Evolutionary conservation across 1,140 invertebrate species (phyloP).

Genomic region (Meloidogyne floridensis): DNA sequence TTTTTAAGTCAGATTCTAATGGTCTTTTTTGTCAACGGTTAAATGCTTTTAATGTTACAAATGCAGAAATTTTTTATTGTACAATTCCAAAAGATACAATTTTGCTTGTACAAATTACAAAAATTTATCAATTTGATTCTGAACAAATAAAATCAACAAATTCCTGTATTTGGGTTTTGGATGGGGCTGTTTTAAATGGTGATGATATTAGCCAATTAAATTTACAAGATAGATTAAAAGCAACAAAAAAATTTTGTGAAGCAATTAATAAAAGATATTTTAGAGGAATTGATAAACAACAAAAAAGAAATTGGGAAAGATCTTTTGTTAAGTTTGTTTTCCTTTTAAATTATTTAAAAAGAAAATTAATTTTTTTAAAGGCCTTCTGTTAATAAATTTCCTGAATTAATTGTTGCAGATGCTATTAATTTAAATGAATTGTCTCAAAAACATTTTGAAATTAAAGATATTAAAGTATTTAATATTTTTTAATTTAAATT

Average conservation of each 20-base stretch:
- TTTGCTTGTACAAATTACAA: constrained; percentile 30
- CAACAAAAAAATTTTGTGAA: constrained; percentile 34
- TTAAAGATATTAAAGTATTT: constrained; percentile 21
- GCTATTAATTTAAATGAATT: constrained; percentile 27
- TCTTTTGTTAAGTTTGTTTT: neutral
- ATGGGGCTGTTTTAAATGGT: constrained; percentile 40
- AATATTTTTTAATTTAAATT: no score
- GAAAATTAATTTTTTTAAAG: neutral
- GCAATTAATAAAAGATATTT: constrained; percentile 25
- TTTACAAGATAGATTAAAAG: constrained; percentile 33
- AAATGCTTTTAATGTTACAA: constrained; percentile 1
- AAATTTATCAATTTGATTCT: constrained; percentile 26
- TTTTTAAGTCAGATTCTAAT: constrained; percentile 14
- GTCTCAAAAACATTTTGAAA: constrained; percentile 25
- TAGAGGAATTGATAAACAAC: neutral
- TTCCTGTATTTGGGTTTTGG: constrained; percentile 34
- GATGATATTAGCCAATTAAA: constrained; percentile 32
- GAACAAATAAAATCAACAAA: constrained; percentile 35
- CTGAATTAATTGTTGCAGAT: constrained; percentile 34
- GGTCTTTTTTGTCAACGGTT: neutral
- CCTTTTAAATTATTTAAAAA: constrained; percentile 1
- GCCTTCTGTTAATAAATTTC: constrained; percentile 1
- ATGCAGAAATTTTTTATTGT: constrained; percentile 14
- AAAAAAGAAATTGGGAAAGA: neutral
- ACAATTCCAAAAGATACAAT: constrained; percentile 29